Percentiles rank a stretch among this genome's conserved stretches.
These are phyloP conservation scores for Lissocephala sabroskyi DNA, from an alignment of 2,888 invertebrate genomes.

Conservation along the genomic window DNA sequence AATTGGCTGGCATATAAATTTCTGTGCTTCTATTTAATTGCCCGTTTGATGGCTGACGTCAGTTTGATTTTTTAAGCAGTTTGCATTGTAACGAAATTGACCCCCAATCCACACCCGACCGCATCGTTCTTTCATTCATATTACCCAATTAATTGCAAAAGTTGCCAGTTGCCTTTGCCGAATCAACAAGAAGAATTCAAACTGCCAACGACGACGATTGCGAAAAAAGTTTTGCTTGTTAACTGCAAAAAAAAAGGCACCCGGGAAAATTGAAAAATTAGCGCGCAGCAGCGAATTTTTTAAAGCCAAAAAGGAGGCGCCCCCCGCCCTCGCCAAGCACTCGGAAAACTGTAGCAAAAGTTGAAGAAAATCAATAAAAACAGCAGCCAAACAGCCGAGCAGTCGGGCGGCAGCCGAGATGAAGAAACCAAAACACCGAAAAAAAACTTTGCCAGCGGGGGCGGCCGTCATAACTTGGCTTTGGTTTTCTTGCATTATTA, in stretches of 20 bases:
- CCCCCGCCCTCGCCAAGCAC: neutral
- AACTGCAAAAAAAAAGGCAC: slow-evolving; percentile 13
- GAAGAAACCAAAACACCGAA: too few species aligned
- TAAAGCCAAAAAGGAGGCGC: neutral
- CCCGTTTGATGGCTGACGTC: too few species aligned
- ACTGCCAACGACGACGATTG: too few species aligned
- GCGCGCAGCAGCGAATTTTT: neutral
- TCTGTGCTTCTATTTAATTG: too few species aligned
- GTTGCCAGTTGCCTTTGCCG: too few species aligned
- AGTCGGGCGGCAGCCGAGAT: neutral
- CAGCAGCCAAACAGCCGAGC: slow-evolving; percentile 5
- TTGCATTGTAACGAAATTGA: too few species aligned
- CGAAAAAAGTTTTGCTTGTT: neutral
- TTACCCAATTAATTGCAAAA: too few species aligned
- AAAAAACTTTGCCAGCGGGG: slow-evolving; percentile 22
- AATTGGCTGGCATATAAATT: too few species aligned
- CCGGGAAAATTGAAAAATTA: slow-evolving; percentile 23
- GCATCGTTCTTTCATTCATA: too few species aligned
- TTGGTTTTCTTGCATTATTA: slow-evolving; percentile 16
- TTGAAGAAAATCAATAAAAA: slow-evolving; percentile 21
- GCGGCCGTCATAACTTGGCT: slow-evolving; percentile 14
- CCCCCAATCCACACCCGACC: too few species aligned
- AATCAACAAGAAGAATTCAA: too few species aligned
- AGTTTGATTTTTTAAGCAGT: too few species aligned
- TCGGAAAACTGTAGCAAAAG: slow-evolving; percentile 12